These are phyloP conservation scores for Ptychoptera contaminata DNA, from an alignment of 2,888 invertebrate genomes.

Conservation along the genomic window DNA sequence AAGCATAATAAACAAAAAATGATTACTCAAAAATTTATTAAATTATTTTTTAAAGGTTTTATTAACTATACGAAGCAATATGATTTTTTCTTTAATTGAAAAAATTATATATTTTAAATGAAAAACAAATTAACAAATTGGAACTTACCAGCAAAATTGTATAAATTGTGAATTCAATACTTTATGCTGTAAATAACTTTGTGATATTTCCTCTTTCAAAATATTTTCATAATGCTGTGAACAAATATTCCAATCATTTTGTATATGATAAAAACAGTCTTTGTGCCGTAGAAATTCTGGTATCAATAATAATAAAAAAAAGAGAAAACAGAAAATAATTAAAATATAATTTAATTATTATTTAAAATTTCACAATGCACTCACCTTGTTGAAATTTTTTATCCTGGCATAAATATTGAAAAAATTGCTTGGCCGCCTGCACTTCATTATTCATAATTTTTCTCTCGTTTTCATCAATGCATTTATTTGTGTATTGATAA, in stretches of 20 bases:
- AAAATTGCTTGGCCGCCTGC: slow-evolving; percentile 3
- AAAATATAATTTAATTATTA: not conserved
- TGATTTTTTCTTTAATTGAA: too few relatives aligned
- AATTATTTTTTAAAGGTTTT: too few relatives aligned
- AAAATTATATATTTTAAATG: too few relatives aligned
- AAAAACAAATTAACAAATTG: too few relatives aligned
- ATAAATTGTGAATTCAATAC: slow-evolving; percentile 18
- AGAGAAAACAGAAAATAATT: too few relatives aligned
- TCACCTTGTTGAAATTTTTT: slow-evolving; percentile 4
- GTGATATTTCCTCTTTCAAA: slow-evolving; percentile 19
- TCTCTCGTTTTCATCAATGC: not conserved
- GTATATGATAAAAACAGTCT: slow-evolving; percentile 26
- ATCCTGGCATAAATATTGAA: slow-evolving; percentile 1
- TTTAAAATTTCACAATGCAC: not conserved
- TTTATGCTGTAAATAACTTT: not conserved
- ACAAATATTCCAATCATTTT: slow-evolving; percentile 27
- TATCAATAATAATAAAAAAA: not conserved
- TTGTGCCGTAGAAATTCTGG: slow-evolving; percentile 27
- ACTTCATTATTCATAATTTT: slow-evolving; percentile 3
- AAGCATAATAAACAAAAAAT: too few relatives aligned
- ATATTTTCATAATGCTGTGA: slow-evolving; percentile 23
- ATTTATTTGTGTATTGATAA: not conserved
- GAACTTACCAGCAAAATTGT: slow-evolving; percentile 28
- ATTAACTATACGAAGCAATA: too few relatives aligned
- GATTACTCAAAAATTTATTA: too few relatives aligned